Base-by-base conservation (phyloP, 2,113 vertebrate species). In the Odontophorus gujanensis region DNA sequence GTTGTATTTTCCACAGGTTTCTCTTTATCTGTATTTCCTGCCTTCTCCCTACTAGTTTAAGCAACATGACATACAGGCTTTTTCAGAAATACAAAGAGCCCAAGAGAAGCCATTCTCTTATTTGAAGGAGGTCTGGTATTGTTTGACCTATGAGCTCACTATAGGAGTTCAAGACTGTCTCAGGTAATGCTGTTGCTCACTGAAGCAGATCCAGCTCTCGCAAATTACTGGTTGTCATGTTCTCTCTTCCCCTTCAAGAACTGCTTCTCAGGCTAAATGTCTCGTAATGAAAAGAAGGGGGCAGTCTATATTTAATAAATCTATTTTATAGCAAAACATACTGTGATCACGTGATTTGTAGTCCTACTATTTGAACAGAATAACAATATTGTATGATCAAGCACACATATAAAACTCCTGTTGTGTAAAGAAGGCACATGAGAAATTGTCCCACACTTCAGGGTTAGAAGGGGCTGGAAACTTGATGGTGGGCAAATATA, bases 241-340 rank as follows among this genome's bases (percentile, higher is more conserved):
- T 96, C 97, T 81, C 47, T 93, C 84, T 96, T 96, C 65, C 69
- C 42, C 87, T 97, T 92, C 95, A 96, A 92, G 85, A 75, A 91
- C 88, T 93, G 58, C 57, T 96, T 97, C 90, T 74, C 88, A 85
- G 95, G 83, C 88, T 96, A 96, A 97, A 96, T 93, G 67, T 91
- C 84, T 92, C 71, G 57, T 92, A 97, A 96, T 95, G 88, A 97
- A 97, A 96, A 96, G 48, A 89, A 96, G 88, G 96, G 48, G 79
- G 90, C 93, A 94, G 92, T 88, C 76, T 94, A 67, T 67, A 92
- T 93, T 94, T 95, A 97, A 96, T 96, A 96, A 97, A 97, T 97
- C 96, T 95, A 82, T 87, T 94, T 94, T 93, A 91, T 86, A 93
- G 81, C 58, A 96, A 97, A 95, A 90, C 48, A 84, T 63, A 86